Evolutionary conservation across 2,113 vertebrate species (phyloP), one percentile per base, ranked within the genome.

Genomic region (Bucco capensis): DNA sequence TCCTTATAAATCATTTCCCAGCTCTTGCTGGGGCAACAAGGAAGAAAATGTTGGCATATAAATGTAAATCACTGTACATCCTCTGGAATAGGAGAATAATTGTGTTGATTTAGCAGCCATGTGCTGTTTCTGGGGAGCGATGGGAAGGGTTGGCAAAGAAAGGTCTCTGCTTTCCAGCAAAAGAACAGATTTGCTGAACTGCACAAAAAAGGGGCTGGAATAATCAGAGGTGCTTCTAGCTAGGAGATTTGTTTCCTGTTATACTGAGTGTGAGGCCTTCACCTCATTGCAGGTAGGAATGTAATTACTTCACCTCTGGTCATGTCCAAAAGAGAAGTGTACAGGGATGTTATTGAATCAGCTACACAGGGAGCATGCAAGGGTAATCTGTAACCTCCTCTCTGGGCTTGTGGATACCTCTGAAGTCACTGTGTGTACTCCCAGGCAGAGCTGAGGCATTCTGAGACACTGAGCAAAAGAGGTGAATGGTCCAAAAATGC

Each of bases 31-130:
- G 91, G 92, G 61, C 94, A 96, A 95, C 80, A 78, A 91, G 86
- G 83, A 97, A 92, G 86, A 85, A 94, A 96, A 85, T 64, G 75
- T 90, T 97, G 96, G 96, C 90, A 91, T 82, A 96, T 93, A 94
- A 96, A 95, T 93, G 95, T 94, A 97, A 97, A 96, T 97, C 94
- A 96, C 90, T 80, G 71, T 66, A 56, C 86, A 70, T 96, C 89
- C 88, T 97, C 86, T 97, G 95, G 94, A 97, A 97, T 40, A 95
- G 80, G 96, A 96, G 96, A 96, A 97, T 95, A 96, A 96, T 94
- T 74, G 83, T 89, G 57, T 92, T 94, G 93, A 97, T 97, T 97
- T 97, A 97, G 83, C 95, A 97, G 89, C 57, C 83, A 78, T 49
- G 62, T 61, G 40, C 53, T 75, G 54, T 90, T 96, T 69, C 83